These are phyloP conservation scores for Beris morrisii DNA, from an alignment of 2,888 invertebrate genomes.

Conservation along the genomic window DNA sequence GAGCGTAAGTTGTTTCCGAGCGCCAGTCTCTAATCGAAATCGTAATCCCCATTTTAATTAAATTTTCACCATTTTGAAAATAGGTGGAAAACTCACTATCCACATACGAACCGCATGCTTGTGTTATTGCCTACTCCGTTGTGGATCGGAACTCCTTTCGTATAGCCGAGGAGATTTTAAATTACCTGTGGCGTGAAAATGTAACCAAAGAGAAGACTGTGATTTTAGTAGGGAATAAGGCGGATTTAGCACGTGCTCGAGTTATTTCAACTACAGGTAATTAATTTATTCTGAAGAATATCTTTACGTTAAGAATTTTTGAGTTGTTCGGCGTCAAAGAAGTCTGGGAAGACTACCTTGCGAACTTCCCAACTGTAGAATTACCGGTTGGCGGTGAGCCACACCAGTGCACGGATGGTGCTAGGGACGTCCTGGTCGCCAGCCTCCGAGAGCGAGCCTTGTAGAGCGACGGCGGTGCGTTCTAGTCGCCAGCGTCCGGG, in stretches of 20 bases:
- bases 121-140: slow-evolving; percentile 88
- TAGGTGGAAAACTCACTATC: slow-evolving; percentile 86
- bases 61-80: not conserved
- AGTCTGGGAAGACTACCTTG: not conserved
- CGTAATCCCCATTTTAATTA: not conserved
- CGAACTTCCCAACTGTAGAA: not conserved
- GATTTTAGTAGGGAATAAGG: slow-evolving; percentile 92
- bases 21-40: no score
- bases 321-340: not conserved
- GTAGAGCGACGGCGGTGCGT: no score
- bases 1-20: slow-evolving; percentile 69
- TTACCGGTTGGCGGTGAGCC: no score
- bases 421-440: no score
- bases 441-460: no score
- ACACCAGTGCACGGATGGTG: no score
- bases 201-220: slow-evolving; percentile 81
- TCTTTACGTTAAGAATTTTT: not conserved
- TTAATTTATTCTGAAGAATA: not conserved
- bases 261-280: slow-evolving; percentile 82
- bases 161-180: slow-evolving; percentile 80
- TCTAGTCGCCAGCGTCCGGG: no score
- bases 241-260: slow-evolving; percentile 85
- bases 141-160: slow-evolving; percentile 82
- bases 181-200: slow-evolving; percentile 82
- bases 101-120: slow-evolving; percentile 90